Evolutionary conservation across 2,797 vertebrate genomes (phyloP).

Genomic region (Carcharodon carcharias): DNA sequence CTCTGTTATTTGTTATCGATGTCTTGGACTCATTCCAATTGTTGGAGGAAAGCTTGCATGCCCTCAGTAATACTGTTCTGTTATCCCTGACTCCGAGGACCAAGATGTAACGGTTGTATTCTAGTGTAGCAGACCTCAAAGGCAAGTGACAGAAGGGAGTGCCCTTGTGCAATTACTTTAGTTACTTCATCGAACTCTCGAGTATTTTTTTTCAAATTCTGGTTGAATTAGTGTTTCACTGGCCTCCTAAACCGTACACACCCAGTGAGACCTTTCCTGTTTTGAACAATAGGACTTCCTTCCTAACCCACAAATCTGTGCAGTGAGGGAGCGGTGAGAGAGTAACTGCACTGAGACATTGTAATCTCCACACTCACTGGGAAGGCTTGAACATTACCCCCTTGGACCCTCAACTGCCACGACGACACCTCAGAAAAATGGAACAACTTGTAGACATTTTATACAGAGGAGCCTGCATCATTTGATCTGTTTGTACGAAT

Average conservation of each 20-base stretch:
- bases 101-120: not conserved
- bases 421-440: not conserved
- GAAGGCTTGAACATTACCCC: not conserved
- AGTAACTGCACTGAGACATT: not conserved
- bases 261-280: not conserved
- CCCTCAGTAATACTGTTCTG: not conserved
- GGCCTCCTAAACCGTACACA: not conserved
- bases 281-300: constrained; percentile 16
- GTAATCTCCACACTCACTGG: not conserved
- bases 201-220: not conserved
- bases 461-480: not conserved
- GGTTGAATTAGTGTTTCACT: not conserved
- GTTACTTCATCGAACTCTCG: not conserved
- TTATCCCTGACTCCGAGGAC: not conserved
- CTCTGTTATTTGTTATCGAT: not conserved
- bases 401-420: not conserved
- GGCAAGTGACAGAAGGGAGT: not conserved
- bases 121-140: not conserved
- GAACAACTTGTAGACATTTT: no score
- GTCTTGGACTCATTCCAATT: not conserved
- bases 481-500: not conserved
- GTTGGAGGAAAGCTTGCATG: not conserved
- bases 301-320: not conserved
- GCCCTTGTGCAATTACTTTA: not conserved
- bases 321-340: not conserved